phyloP scores from a whole-genome alignment of 2,888 invertebrate species.

The Cheilosia grossa region DNA sequence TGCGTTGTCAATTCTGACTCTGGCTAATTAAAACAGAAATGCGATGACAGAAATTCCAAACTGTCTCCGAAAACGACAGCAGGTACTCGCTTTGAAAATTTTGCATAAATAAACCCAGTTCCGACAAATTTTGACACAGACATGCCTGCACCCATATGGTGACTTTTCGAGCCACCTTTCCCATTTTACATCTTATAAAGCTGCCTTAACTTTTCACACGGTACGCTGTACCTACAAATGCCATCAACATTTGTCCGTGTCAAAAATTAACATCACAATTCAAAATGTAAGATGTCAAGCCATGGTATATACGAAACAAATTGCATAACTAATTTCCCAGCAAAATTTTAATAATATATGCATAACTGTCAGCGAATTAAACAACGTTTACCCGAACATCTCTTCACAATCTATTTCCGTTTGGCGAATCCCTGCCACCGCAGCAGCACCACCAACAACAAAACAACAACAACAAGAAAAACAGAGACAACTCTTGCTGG shows the following conservation, averaged over 20 bases:
- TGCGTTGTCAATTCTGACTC: no score
- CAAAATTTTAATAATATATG: slow-evolving; percentile 61
- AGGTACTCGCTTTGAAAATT: no score
- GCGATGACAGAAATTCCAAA: no score
- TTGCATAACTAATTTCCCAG: slow-evolving; percentile 65
- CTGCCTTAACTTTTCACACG: not conserved
- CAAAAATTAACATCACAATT: slow-evolving; percentile 14
- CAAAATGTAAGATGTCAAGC: not conserved
- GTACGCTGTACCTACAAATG: not conserved
- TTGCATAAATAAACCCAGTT: no score
- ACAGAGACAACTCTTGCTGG: not conserved
- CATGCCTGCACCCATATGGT: no score
- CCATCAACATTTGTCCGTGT: not conserved
- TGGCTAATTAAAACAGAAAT: no score
- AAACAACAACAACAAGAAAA: no score
- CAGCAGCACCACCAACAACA: not conserved
- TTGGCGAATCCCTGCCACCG: slow-evolving; percentile 26
- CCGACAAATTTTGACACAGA: no score
- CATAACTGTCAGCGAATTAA: slow-evolving; percentile 69
- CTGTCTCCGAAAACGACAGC: no score
- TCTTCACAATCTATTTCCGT: slow-evolving; percentile 59
- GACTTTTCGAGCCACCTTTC: no score
- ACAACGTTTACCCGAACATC: slow-evolving; percentile 65
- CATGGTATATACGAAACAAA: slow-evolving; percentile 11
- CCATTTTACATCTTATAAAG: not conserved